Percentiles rank a stretch among this genome's conserved stretches.
Conservation (phyloP, 2,113 vertebrate genomes). For the Pseudorasbora parva region DNA sequence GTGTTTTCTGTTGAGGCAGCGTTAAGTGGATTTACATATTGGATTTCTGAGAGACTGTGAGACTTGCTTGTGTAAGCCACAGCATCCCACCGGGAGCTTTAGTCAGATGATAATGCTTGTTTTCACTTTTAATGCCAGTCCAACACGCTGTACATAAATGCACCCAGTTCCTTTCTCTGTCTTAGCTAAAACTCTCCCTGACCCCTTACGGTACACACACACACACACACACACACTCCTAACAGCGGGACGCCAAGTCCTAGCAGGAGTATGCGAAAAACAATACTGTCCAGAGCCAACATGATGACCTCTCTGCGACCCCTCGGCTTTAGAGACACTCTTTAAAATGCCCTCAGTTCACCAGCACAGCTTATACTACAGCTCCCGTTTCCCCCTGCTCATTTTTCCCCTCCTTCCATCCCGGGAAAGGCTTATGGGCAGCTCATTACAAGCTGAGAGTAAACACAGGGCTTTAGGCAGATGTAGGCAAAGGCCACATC, state of each 20-base stretch:
- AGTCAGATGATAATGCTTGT: constrained; percentile 77
- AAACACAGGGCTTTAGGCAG: constrained; percentile 48
- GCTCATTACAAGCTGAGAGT: constrained; percentile 56
- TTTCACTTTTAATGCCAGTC: constrained; percentile 71
- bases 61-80: constrained; percentile 68
- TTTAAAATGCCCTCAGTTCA: constrained; percentile 1
- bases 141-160: constrained; percentile 34
- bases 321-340: not conserved
- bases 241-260: constrained; percentile 34
- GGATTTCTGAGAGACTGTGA: constrained; percentile 70
- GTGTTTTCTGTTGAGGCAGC: constrained; percentile 73
- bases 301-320: constrained; percentile 9
- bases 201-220: constrained; percentile 30
- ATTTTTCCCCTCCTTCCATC: constrained; percentile 12
- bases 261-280: constrained; percentile 26
- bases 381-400: constrained; percentile 45
- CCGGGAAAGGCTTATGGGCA: constrained; percentile 45
- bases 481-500: constrained; percentile 51
- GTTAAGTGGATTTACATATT: constrained; percentile 81
- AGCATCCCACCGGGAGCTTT: constrained; percentile 73
- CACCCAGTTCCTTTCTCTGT: constrained; percentile 44
- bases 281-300: constrained; percentile 10
- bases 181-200: constrained; percentile 11
- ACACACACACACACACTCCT: not conserved
- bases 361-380: not conserved